Conservation (phyloP, 1,140 invertebrate species). For the Phocides pigmalion region DNA sequence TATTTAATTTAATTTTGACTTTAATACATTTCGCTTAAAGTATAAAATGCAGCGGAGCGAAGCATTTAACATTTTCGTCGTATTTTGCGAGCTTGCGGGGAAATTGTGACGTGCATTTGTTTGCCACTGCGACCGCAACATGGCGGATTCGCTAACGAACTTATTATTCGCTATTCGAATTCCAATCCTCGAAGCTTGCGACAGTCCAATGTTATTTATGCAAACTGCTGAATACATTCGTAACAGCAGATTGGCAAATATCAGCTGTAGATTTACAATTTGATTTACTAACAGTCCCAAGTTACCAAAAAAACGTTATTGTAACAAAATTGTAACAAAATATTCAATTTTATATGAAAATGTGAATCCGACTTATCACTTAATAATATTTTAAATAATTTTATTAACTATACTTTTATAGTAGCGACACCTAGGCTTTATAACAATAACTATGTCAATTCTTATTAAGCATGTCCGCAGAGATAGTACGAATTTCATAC, state of each 20-base stretch:
- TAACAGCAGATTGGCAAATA: not conserved
- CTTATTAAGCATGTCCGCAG: too few species aligned
- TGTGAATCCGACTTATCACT: too few species aligned
- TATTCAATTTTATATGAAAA: too few species aligned
- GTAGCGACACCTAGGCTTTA: too few species aligned
- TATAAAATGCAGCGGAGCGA: slow-evolving; percentile 36
- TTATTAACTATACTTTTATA: too few species aligned
- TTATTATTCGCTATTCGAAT: slow-evolving; percentile 65
- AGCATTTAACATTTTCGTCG: slow-evolving; percentile 38
- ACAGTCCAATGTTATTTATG: slow-evolving; percentile 43
- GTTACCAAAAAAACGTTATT: too few species aligned
- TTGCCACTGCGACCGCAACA: slow-evolving; percentile 61
- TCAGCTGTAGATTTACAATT: too few species aligned
- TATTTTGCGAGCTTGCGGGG: slow-evolving; percentile 52
- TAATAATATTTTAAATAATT: too few species aligned
- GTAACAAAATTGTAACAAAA: too few species aligned
- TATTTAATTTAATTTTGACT: slow-evolving; percentile 32
- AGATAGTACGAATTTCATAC: too few species aligned
- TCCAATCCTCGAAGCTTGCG: slow-evolving; percentile 46
- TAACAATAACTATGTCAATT: too few species aligned
- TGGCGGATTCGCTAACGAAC: slow-evolving; percentile 65
- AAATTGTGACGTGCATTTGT: slow-evolving; percentile 69
- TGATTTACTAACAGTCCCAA: too few species aligned
- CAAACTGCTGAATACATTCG: slow-evolving; percentile 27
- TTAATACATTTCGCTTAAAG: slow-evolving; percentile 35